phyloP scores from a whole-genome alignment of 1,140 invertebrate species.

The Mya arenaria region DNA sequence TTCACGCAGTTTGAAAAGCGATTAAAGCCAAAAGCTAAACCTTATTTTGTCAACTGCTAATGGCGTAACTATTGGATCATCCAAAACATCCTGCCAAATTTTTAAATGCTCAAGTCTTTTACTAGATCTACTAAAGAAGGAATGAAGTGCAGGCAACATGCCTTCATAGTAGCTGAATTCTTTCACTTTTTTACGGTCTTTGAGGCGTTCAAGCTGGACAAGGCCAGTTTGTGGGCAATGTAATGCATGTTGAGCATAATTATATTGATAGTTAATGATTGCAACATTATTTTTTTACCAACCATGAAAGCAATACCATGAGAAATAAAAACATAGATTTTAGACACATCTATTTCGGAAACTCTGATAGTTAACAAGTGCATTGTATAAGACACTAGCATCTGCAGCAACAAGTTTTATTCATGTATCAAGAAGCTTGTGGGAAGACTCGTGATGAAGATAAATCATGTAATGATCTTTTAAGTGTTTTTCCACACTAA shows the following conservation, averaged over 20 bases:
- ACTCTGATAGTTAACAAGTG: background rate
- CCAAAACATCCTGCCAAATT: conserved; percentile 28
- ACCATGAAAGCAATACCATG: background rate
- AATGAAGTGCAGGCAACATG: conserved; percentile 14
- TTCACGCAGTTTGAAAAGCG: conserved; percentile 30
- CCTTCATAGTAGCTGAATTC: conserved; percentile 15
- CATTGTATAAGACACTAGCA: background rate
- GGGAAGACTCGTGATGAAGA: background rate
- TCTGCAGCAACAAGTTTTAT: background rate
- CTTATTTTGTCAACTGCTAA: conserved; percentile 11
- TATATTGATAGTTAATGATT: background rate
- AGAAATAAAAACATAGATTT: background rate
- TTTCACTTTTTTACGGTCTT: conserved; percentile 26
- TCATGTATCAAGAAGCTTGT: background rate
- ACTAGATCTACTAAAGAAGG: conserved; percentile 17
- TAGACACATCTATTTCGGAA: background rate
- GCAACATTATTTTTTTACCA: conserved; percentile 11
- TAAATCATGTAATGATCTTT: background rate
- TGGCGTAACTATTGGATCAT: background rate
- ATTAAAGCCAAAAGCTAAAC: no score
- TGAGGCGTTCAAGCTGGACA: background rate
- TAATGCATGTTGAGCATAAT: background rate
- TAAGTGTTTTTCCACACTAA: conserved; percentile 10
- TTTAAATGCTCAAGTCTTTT: conserved; percentile 35
- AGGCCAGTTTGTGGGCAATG: background rate